Conservation (phyloP, 2,113 vertebrate genomes). For the Poeciliopsis prolifica region DNA sequence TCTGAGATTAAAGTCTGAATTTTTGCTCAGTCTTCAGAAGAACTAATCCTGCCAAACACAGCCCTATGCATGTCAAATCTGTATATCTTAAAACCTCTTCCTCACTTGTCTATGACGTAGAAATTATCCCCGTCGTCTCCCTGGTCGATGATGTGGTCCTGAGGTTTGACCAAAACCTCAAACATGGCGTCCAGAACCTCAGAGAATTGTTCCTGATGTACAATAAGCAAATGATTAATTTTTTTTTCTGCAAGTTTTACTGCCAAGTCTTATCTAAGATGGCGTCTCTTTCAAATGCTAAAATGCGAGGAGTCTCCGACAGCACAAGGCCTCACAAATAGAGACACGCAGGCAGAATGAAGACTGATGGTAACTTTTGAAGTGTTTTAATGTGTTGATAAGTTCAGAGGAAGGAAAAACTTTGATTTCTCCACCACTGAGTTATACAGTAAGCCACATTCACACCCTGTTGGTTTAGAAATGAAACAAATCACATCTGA, state of each 20-base stretch:
- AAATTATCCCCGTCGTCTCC: conserved; percentile 97
- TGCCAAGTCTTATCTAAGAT: not conserved
- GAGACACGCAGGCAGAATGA: too few relatives aligned
- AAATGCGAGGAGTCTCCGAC: too few relatives aligned
- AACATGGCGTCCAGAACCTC: conserved; percentile 97
- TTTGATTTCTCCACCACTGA: not conserved
- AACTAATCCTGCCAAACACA: not conserved
- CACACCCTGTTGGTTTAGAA: too few relatives aligned
- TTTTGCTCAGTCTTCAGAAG: too few relatives aligned
- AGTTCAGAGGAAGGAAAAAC: not conserved
- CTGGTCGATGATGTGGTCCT: conserved; percentile 95
- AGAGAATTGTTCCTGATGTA: conserved; percentile 87
- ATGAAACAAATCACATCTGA: too few relatives aligned
- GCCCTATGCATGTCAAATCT: not conserved
- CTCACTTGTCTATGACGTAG: conserved; percentile 91
- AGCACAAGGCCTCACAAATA: too few relatives aligned
- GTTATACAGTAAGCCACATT: not conserved
- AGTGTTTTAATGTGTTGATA: too few relatives aligned
- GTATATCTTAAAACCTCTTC: not conserved
- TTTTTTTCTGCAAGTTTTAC: not conserved
- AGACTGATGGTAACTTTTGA: too few relatives aligned
- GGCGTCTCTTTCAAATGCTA: not conserved
- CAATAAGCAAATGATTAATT: not conserved
- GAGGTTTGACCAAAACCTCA: conserved; percentile 89
- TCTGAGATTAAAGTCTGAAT: too few relatives aligned